A percentile compares a stretch with the other conserved stretches of the same genome.
These are phyloP conservation scores for Callyntrura guangdongensis DNA, from an alignment of 2,888 invertebrate genomes.

Conservation along the genomic window DNA sequence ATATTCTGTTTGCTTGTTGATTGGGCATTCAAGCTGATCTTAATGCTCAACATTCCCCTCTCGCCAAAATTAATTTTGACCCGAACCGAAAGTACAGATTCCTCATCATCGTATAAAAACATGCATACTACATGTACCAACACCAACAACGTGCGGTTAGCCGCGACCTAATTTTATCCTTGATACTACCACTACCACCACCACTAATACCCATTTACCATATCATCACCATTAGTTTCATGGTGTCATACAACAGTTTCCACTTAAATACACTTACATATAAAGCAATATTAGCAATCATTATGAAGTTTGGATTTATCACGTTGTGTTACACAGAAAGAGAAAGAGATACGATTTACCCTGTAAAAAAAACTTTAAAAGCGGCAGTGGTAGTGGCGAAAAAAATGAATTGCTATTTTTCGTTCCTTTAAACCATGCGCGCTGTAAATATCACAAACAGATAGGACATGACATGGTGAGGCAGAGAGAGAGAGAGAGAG, in stretches of 20 bases:
- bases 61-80: constrained; percentile 8
- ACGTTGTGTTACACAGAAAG: background rate
- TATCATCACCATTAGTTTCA: background rate
- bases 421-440: background rate
- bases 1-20: background rate
- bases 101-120: background rate
- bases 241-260: constrained; percentile 29
- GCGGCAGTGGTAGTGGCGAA: background rate
- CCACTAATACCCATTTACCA: background rate
- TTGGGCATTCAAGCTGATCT: background rate
- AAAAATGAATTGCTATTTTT: background rate
- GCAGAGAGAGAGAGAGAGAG: background rate
- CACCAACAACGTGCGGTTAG: constrained; percentile 59
- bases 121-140: background rate
- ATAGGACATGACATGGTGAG: background rate
- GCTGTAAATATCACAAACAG: background rate
- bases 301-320: background rate
- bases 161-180: constrained; percentile 63
- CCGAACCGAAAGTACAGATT: no score
- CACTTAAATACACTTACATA: background rate
- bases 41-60: background rate
- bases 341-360: constrained; percentile 5
- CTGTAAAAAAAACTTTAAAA: background rate
- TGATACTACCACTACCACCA: background rate
- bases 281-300: no score